These are phyloP conservation scores for Condylostylus longicornis DNA, from an alignment of 1,140 invertebrate genomes.

Conservation along the genomic window DNA sequence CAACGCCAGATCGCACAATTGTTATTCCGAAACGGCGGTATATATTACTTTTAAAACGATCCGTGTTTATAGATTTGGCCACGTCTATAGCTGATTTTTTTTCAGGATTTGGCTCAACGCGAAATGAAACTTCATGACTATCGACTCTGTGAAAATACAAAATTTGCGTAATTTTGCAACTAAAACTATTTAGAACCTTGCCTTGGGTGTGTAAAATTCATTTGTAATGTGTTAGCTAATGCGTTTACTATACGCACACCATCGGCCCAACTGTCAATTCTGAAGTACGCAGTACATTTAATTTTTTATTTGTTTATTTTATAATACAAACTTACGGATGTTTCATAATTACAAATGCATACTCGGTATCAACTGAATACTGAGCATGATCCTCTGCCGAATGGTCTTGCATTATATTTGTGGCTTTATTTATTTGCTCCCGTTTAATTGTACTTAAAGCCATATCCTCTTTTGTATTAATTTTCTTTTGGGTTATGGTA, in stretches of 20 bases:
- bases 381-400: slow-evolving; percentile 30
- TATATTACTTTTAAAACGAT: slow-evolving; percentile 31
- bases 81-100: slow-evolving; percentile 53
- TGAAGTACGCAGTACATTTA: no score
- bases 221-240: slow-evolving; percentile 30
- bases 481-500: slow-evolving; percentile 3
- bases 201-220: slow-evolving; percentile 5
- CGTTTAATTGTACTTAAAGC: slow-evolving; percentile 28
- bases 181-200: not conserved
- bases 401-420: slow-evolving; percentile 26
- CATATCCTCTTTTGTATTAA: slow-evolving; percentile 7
- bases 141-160: slow-evolving; percentile 41
- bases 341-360: slow-evolving; percentile 31
- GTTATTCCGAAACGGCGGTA: slow-evolving; percentile 35
- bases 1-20: slow-evolving; percentile 59
- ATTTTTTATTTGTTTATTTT: no score
- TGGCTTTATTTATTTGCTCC: slow-evolving; percentile 19
- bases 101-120: slow-evolving; percentile 51
- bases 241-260: slow-evolving; percentile 30
- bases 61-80: slow-evolving; percentile 51
- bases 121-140: slow-evolving; percentile 64
- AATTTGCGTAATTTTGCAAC: not conserved
- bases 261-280: slow-evolving; percentile 30
- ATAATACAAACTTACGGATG: slow-evolving; percentile 21
- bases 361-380: slow-evolving; percentile 32